Evolutionary conservation across 1,140 invertebrate species (phyloP).

Genomic region (Papilio dardanus): DNA sequence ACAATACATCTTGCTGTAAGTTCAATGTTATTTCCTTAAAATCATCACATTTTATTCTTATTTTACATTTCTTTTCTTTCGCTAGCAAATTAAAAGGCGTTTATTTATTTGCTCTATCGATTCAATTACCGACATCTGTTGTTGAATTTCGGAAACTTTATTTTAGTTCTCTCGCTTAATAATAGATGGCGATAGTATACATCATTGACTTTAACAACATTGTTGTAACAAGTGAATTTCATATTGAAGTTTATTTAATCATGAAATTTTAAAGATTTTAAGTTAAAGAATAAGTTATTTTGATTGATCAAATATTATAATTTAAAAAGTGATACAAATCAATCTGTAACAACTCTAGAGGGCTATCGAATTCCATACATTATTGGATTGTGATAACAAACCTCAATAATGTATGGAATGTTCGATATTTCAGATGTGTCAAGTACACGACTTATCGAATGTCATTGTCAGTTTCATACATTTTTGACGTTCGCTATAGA

Average conservation of each 20-base stretch:
- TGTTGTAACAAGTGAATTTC: neutral
- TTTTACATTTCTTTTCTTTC: neutral
- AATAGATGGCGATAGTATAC: constrained; percentile 50
- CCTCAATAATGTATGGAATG: too few relatives aligned
- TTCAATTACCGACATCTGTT: constrained; percentile 50
- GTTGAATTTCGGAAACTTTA: constrained; percentile 38
- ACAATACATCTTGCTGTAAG: constrained; percentile 6
- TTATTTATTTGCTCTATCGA: constrained; percentile 26
- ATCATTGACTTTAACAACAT: neutral
- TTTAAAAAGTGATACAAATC: too few relatives aligned
- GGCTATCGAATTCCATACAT: too few relatives aligned
- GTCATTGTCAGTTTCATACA: too few relatives aligned
- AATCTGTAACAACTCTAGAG: too few relatives aligned
- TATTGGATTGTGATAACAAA: too few relatives aligned
- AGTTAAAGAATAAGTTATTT: too few relatives aligned
- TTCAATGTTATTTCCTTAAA: constrained; percentile 17
- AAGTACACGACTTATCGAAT: too few relatives aligned
- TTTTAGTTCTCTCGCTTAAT: constrained; percentile 42
- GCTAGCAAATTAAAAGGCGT: neutral
- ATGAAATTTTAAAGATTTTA: too few relatives aligned
- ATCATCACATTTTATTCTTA: neutral
- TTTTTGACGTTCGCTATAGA: too few relatives aligned
- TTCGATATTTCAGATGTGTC: too few relatives aligned
- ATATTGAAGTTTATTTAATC: neutral
- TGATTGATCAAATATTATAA: too few relatives aligned